Base-by-base conservation (phyloP, 23 tunicate genomes). In the Trididemnum nubilum region DNA sequence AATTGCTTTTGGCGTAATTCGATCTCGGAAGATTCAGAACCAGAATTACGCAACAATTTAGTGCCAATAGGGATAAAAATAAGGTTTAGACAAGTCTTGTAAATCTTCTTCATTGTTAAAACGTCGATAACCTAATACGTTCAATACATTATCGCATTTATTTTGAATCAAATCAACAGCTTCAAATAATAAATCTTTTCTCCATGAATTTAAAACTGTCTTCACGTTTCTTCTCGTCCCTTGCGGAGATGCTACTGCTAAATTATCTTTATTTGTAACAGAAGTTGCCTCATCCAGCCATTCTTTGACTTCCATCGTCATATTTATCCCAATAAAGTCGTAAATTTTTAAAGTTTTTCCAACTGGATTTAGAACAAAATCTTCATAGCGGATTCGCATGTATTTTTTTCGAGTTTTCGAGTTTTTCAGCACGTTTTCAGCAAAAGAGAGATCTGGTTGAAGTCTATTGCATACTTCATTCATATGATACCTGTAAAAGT, bases 361-460 rank as follows among this genome's bases (percentile, higher is more conserved):
- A 9, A 75, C 27, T 75, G 64, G 19, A 37, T 64, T 24, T 75
- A 35, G 22, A n/a, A n/a, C n/a, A n/a, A n/a, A n/a, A n/a, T n/a
- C n/a, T n/a, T n/a, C n/a, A n/a, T n/a, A n/a, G n/a, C 80, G 21
- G 3, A 75, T 39, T 7, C 80, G 64, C 65, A 75, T 5, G 27
- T 75, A 75, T n/a, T 38, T 75, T 22, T 75, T 31, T 4, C 27
- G 18, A 5, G 32, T 29, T 75, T 19, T 38, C 21, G 49, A 18
- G 12, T 24, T 75, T 12, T 24, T 37, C 2, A 37, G 33, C 38
- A 88, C 78, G 87, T 78, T 87, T 9, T 64, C 71, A 64, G 71
- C 21, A 64, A 64, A 64, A n/a, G 19, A 7, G 71, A 64, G 25
- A 25, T 64, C 23, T n/a, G 71, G 71, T 18, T 18, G 19, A n/a